Conservation (phyloP, 2,888 invertebrate species). For the Gastrophysa polygoni region DNA sequence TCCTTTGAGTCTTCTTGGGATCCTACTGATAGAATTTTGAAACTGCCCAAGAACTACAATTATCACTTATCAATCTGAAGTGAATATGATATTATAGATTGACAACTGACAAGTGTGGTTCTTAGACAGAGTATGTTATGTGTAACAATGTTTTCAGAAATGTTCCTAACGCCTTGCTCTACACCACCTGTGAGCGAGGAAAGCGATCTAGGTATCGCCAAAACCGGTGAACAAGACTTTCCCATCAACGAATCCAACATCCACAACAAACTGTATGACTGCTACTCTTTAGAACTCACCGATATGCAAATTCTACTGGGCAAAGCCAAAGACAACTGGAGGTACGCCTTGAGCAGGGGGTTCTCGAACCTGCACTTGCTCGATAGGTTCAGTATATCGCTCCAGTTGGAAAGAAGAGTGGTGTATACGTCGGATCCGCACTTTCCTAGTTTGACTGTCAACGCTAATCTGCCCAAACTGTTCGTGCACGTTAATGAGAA, state of each 20-base stretch:
- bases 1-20: no score
- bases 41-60: no score
- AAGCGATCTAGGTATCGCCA: conserved; percentile 62
- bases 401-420: conserved; percentile 78
- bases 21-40: no score
- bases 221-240: conserved; percentile 46
- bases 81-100: no score
- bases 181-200: conserved; percentile 83
- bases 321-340: conserved; percentile 87
- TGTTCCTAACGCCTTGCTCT: conserved; percentile 84
- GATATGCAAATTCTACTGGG: conserved; percentile 89
- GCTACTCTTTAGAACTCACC: conserved; percentile 78
- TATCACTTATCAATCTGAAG: no score
- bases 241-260: conserved; percentile 65
- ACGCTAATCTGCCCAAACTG: conserved; percentile 85
- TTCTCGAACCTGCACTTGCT: conserved; percentile 84
- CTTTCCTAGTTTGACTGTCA: conserved; percentile 82
- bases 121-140: no score
- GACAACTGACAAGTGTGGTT: no score
- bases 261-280: conserved; percentile 76
- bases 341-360: conserved; percentile 82
- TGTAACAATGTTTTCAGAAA: conserved; percentile 56
- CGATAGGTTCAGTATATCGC: conserved; percentile 62
- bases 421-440: conserved; percentile 84
- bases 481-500: conserved; percentile 90